Evolutionary conservation across 2,888 invertebrate genomes (phyloP), one percentile per base, ranked within the genome.

Genomic region (Cephus pygmeus): DNA sequence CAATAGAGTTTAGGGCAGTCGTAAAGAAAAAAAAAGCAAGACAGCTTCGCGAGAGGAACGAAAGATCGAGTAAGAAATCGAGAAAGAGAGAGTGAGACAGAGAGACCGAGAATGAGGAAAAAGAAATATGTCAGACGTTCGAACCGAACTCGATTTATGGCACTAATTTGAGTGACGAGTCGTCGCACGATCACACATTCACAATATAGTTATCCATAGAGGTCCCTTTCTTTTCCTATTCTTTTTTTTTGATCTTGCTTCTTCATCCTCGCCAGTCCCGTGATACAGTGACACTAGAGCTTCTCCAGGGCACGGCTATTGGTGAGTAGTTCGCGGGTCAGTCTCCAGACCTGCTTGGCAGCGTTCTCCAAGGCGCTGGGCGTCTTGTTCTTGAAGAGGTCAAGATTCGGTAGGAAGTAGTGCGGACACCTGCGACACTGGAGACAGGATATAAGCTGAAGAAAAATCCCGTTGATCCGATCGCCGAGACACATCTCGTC

Each of bases 371-470:
- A 92, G 3, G 97, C 95, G 87, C 96, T 96, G 80, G 97, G 96
- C 40, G 97, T 96, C 91, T 98, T 98, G 80, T 98, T 98, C 91
- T 97, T 97, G 92, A 99, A 97, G 82, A 99, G 93, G 92, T 98
- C 98, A 88, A 98, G 94, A 88, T 96, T 96, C 23, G 98, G 98
- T 79, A 98, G 93, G 92, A 98, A 98, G 91, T 98, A 98, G 92
- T 98, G 98, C 35, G 98, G 98, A 92, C 98, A 98, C 77, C 97
- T 93, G 75, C 98, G 95, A 91, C 98, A 98, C 92, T 99, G 98
- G 83, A 99, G 94, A 90, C 98, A 98, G n/a, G 98, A 98, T 87
- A 98, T 98, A 88, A 98, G 92, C 92, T 99, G 98, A 83, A 99
- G 93, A 84, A 98, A 96, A 82, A 98, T 97, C 1, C 98, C 98